Evolutionary conservation across 2,888 invertebrate species (phyloP), one percentile per base, ranked within the genome.

Genomic region (Gymnosoma rotundatum): DNA sequence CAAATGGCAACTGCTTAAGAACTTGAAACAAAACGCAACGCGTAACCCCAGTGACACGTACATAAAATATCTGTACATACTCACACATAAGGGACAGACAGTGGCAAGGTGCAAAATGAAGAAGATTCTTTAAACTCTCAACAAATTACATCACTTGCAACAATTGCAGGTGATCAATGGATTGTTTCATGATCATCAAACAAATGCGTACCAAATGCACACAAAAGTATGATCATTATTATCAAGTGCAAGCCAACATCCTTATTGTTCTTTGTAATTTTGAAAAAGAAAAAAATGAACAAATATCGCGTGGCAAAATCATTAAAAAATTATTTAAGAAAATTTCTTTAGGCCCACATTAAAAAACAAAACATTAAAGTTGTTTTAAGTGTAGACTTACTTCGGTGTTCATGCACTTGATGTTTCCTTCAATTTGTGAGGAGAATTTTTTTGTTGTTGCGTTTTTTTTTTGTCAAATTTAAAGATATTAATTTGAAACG

Each of bases 301-400:
- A 74, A 45, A 70, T 64, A 81, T 84, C 84, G 84, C 84, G 84
- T 84, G 84, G 84, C 84, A 84, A 84, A 84, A 84, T 81, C 84
- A 70, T 84, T 72, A 81, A 81, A 63, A 81, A 74, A 69, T 63
- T 76, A 60, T 82, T 76, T 58, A 72, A 70, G 70, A 64, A 75
- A 70, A 52, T 72, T 64, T 60, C 42, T 42, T 21, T 45, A 42
- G 74, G 42, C 70, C 74, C 32, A 76, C 72, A 61, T 83, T 67
- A 67, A 75, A 58, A 52, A 52, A 75, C 32, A 32, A 5, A 58
- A 58, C 21, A 56, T 14, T 20, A 45, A 79, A 82, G 81, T 81
- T 81, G 70, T 64, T 81, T 81, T 81, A 78, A 81, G 78, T 84
- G 78, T 52, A 81, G 78, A 36, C 66, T 72, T 45, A 36, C 66